Conservation (phyloP, 2,888 invertebrate genomes). For the Tetheella fluctuosa region DNA sequence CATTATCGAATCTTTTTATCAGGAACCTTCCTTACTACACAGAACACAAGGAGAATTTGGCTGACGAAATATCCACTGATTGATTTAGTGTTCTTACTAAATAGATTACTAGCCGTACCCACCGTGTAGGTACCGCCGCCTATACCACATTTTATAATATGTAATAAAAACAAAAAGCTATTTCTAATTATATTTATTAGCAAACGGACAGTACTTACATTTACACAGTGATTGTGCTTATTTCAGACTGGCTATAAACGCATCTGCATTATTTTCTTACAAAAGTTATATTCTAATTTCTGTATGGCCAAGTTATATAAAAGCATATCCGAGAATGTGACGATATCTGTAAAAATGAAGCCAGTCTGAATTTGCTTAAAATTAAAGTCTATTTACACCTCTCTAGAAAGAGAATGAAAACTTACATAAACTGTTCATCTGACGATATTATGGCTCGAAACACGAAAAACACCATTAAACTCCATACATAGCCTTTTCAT, state of each 20-base stretch:
- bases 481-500: constrained; percentile 59
- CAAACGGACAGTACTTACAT: constrained; percentile 51
- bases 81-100: too few relatives aligned
- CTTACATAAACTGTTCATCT: constrained; percentile 20
- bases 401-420: constrained; percentile 29
- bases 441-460: constrained; percentile 49
- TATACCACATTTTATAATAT: too few relatives aligned
- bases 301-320: too few relatives aligned
- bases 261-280: background rate
- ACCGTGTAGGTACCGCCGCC: too few relatives aligned
- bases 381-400: constrained; percentile 38
- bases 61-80: too few relatives aligned
- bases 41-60: too few relatives aligned
- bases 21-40: too few relatives aligned
- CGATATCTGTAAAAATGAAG: constrained; percentile 10
- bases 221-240: constrained; percentile 39
- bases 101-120: too few relatives aligned
- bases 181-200: constrained; percentile 50
- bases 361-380: constrained; percentile 18
- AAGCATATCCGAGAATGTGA: background rate
- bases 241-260: constrained; percentile 19
- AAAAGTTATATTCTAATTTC: too few relatives aligned
- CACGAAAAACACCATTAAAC: constrained; percentile 31
- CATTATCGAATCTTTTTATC: too few relatives aligned
- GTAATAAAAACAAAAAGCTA: constrained; percentile 18